Evolutionary conservation across 2,888 invertebrate species (phyloP).

Genomic region (Euplexia lucipara): DNA sequence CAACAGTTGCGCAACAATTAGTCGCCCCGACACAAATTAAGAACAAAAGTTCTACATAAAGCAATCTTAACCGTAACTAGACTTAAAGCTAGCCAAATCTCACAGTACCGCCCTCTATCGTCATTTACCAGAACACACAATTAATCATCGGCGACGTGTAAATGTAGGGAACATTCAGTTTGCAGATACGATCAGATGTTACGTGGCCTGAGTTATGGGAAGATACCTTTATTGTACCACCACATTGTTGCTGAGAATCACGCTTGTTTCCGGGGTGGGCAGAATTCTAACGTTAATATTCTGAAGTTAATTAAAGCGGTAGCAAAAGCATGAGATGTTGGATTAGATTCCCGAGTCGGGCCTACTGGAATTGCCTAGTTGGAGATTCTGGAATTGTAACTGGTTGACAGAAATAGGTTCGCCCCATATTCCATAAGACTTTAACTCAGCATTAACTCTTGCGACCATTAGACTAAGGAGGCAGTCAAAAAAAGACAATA

Average conservation of each 20-base stretch:
- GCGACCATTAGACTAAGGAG: too few species aligned
- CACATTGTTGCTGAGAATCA: constrained; percentile 42
- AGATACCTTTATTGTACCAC: constrained; percentile 39
- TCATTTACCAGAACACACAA: constrained; percentile 14
- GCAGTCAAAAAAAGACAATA: too few species aligned
- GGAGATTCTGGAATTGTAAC: too few species aligned
- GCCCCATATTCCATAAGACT: too few species aligned
- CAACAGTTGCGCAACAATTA: not conserved
- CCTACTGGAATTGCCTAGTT: too few species aligned
- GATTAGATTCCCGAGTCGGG: too few species aligned
- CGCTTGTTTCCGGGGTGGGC: constrained; percentile 42
- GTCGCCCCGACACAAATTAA: not conserved
- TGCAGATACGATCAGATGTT: constrained; percentile 48
- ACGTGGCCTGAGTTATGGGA: constrained; percentile 52
- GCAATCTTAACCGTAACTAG: constrained; percentile 1
- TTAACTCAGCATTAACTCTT: too few species aligned
- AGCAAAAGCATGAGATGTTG: too few species aligned
- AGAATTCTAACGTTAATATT: constrained; percentile 10
- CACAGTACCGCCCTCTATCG: constrained; percentile 15
- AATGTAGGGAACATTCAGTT: constrained; percentile 44
- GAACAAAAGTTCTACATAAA: not conserved
- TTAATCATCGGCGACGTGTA: constrained; percentile 50
- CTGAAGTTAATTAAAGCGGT: not conserved
- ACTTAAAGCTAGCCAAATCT: constrained; percentile 22
- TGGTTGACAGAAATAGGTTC: too few species aligned